Evolutionary conservation across 2,888 invertebrate genomes (phyloP), one percentile per base, ranked within the genome.

Genomic region (Hipparchia semele): DNA sequence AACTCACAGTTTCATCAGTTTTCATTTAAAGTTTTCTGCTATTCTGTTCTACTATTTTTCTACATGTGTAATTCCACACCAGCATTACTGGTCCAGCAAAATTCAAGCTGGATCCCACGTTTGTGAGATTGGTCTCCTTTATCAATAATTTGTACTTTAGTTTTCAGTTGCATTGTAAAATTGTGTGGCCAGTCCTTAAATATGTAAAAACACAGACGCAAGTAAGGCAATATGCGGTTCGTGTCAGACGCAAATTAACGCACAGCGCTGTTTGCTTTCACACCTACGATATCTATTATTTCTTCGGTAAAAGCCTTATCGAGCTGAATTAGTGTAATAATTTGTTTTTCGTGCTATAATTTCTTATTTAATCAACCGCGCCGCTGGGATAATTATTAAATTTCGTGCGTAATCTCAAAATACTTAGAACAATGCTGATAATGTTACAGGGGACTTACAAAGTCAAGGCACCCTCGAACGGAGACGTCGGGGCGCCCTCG

Each of bases 201-300:
- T 49, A 49, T 49, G 6, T 49, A 49, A 49, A 49, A 6, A 6
- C 49, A 49, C 49, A 49, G 8, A 6, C 49, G 6, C 49, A 6
- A 8, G 39, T 39, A 3, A 56, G 23, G 23, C 7, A 58, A 7
- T 13, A 39, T 8, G 9, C 33, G 39, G 23, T 68, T 10, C 68
- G 68, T 68, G 68, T 68, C 33, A 59, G 68, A 68, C 59, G 6
- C 51, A 5, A 58, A 39, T 68, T n/a, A 60, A 49, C 12, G 33
- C 12, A 9, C 13, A 8, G 51, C 51, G 9, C 64, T 49, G 64
- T 46, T 67, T 3, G 68, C 49, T n/a, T 49, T 68, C 68, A 68
- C 68, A 60, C 68, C 68, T 68, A 7, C 49, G 33, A 68, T 60
- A n/a, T 68, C 68, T 68, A 68, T 33, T 60, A 59, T 68, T 68